Percentiles rank a stretch among this genome's conserved stretches.
These are phyloP conservation scores for Pterostichus madidus DNA, from an alignment of 2,888 invertebrate genomes.

Conservation along the genomic window DNA sequence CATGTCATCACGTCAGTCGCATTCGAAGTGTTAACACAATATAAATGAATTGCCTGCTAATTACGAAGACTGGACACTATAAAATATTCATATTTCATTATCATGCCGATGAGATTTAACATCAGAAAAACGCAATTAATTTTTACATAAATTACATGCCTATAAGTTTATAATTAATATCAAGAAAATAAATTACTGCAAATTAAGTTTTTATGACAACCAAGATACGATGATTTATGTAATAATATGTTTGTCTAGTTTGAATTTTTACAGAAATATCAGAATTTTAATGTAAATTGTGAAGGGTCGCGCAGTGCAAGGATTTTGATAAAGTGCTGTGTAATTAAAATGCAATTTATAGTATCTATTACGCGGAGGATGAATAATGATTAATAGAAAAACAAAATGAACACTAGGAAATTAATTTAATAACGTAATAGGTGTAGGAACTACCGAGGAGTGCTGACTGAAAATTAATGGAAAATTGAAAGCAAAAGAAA, in stretches of 20 bases:
- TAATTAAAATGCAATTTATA: conserved; percentile 59
- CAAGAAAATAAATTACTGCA: background rate
- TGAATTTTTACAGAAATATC: too few species aligned
- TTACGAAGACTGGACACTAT: conserved; percentile 17
- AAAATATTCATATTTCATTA: conserved; percentile 11
- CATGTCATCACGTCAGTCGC: too few species aligned
- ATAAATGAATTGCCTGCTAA: background rate
- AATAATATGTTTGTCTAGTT: too few species aligned
- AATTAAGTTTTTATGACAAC: too few species aligned
- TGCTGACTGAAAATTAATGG: conserved; percentile 30
- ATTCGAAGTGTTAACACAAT: background rate
- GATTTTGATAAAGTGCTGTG: conserved; percentile 38
- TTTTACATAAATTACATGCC: conserved; percentile 10
- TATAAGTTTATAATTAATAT: conserved; percentile 1
- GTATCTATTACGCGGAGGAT: conserved; percentile 30
- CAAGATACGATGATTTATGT: too few species aligned
- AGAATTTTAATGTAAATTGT: background rate
- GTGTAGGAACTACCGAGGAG: background rate
- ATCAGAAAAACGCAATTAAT: conserved; percentile 18
- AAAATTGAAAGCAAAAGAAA: conserved; percentile 7
- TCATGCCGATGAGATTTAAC: background rate
- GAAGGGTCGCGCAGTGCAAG: conserved; percentile 19
- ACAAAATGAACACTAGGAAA: background rate
- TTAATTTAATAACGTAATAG: conserved; percentile 26
- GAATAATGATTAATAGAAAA: conserved; percentile 51